Evolutionary conservation across 1,140 invertebrate species (phyloP).

Genomic region (Apis florea): DNA sequence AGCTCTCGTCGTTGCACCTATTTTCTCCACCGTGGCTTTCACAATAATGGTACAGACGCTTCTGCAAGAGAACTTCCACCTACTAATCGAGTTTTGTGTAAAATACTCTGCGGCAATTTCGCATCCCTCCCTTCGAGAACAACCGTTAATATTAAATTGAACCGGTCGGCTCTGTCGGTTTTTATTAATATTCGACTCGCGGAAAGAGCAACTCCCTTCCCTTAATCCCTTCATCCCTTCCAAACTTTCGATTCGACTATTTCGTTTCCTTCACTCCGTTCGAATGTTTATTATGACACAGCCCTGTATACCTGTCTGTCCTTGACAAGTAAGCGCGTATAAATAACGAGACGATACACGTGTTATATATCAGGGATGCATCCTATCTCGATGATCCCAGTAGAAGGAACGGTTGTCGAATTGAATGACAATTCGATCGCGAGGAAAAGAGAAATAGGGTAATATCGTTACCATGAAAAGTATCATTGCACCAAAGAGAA

Average conservation of each 20-base stretch:
- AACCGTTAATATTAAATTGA: constrained; percentile 57
- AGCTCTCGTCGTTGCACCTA: constrained; percentile 61
- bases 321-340: too few species aligned
- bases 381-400: too few species aligned
- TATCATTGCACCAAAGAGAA: too few species aligned
- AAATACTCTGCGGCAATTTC: constrained; percentile 65
- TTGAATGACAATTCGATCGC: not conserved
- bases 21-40: constrained; percentile 63
- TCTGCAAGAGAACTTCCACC: constrained; percentile 56
- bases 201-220: too few species aligned
- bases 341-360: not conserved
- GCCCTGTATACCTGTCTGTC: not conserved
- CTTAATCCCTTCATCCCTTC: not conserved
- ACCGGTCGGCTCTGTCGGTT: constrained; percentile 26
- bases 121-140: constrained; percentile 29
- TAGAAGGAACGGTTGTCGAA: not conserved
- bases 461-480: too few species aligned
- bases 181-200: constrained; percentile 39
- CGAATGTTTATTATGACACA: not conserved
- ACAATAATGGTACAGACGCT: constrained; percentile 64
- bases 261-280: too few species aligned
- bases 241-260: too few species aligned
- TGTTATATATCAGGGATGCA: not conserved
- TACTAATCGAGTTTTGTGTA: constrained; percentile 67
- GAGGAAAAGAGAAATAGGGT: not conserved